Conservation (phyloP, 2,888 invertebrate genomes). For the Drosophila quasianomalipes region DNA sequence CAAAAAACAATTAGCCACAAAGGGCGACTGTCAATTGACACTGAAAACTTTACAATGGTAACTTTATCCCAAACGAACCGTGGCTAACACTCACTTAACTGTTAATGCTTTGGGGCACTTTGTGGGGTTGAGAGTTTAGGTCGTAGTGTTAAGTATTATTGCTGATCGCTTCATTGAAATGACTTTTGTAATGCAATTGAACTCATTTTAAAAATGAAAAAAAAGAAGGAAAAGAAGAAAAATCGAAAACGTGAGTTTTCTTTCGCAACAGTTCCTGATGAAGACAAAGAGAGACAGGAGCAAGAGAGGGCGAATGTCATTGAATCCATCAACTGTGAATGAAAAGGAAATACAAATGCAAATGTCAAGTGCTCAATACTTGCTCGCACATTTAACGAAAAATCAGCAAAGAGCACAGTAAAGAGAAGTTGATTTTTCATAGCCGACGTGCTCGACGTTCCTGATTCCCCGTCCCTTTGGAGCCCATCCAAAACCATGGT, state of each 20-base stretch:
- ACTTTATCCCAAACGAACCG: slow-evolving; percentile 16
- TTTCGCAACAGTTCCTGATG: slow-evolving; percentile 10
- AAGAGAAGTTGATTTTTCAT: slow-evolving; percentile 60
- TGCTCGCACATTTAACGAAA: slow-evolving; percentile 55
- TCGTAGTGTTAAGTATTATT: slow-evolving; percentile 41
- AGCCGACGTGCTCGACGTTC: slow-evolving; percentile 43
- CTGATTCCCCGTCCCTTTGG: neutral
- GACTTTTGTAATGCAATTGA: slow-evolving; percentile 76
- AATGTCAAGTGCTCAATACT: slow-evolving; percentile 53
- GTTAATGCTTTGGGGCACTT: slow-evolving; percentile 32
- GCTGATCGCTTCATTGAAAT: slow-evolving; percentile 65
- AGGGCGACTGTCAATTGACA: slow-evolving; percentile 36
- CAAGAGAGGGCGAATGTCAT: neutral
- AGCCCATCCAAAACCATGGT: neutral
- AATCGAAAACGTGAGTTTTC: slow-evolving; percentile 13
- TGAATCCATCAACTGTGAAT: slow-evolving; percentile 34
- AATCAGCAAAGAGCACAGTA: slow-evolving; percentile 41
- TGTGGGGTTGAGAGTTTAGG: slow-evolving; percentile 9
- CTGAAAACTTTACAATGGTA: slow-evolving; percentile 40
- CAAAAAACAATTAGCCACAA: slow-evolving; percentile 46
- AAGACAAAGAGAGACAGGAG: neutral
- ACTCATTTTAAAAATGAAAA: slow-evolving; percentile 54
- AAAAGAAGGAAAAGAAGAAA: neutral
- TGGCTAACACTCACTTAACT: slow-evolving; percentile 46
- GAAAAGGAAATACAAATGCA: slow-evolving; percentile 45